phyloP scores from a whole-genome alignment of 2,797 vertebrate genomes.

The Paratrypauchen microcephalus region DNA sequence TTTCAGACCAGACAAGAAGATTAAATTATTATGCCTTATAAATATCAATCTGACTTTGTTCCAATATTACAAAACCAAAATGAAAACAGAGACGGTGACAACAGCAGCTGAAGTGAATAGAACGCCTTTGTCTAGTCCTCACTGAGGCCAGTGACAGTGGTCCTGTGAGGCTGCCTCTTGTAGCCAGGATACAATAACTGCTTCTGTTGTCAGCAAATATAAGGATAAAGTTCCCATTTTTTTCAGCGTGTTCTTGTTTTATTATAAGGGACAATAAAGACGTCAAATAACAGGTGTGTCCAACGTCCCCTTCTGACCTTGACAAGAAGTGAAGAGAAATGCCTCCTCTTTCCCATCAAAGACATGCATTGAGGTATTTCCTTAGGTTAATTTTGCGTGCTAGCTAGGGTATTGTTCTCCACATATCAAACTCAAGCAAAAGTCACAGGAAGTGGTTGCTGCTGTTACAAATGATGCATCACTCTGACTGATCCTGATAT shows the following conservation, averaged over 20 bases:
- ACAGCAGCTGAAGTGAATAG: constrained; percentile 64
- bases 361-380: constrained; percentile 57
- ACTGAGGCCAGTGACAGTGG: constrained; percentile 57
- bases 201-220: constrained; percentile 60
- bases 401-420: constrained; percentile 54
- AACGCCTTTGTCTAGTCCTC: constrained; percentile 63
- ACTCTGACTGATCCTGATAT: constrained; percentile 60
- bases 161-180: constrained; percentile 60
- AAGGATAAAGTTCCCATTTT: constrained; percentile 61
- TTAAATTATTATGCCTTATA: not conserved
- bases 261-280: constrained; percentile 57
- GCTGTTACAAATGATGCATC: constrained; percentile 49
- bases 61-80: constrained; percentile 49
- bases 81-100: constrained; percentile 51
- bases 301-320: constrained; percentile 61
- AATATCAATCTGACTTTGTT: not conserved
- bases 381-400: constrained; percentile 53
- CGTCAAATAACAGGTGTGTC: constrained; percentile 68
- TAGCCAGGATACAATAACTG: constrained; percentile 66
- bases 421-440: constrained; percentile 55
- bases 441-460: constrained; percentile 33
- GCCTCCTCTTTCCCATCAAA: constrained; percentile 65
- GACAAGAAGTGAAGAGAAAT: constrained; percentile 48
- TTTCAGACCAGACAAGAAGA: not conserved
- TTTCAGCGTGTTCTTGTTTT: constrained; percentile 45